These are phyloP conservation scores for Isaurus tuberculatus DNA, from an alignment of 92 coral and sea anemone species.

Conservation along the genomic window DNA sequence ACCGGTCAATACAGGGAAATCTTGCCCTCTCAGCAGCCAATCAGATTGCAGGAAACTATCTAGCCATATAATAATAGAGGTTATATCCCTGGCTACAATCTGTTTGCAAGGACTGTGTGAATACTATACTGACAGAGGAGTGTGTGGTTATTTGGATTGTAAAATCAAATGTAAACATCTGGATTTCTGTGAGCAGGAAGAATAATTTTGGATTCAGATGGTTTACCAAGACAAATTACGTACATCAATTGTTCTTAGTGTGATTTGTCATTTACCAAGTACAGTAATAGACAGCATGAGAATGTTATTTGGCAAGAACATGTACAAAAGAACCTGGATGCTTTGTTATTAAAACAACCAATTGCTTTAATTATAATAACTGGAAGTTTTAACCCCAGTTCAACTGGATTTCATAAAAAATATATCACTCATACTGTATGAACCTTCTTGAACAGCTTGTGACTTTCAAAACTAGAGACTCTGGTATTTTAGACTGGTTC, in stretches of 20 bases:
- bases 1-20: too few relatives aligned
- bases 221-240: slow-evolving; percentile 57
- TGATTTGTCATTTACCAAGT: slow-evolving; percentile 61
- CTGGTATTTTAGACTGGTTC: slow-evolving; percentile 58
- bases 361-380: slow-evolving; percentile 14
- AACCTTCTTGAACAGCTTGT: slow-evolving; percentile 63
- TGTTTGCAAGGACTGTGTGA: slow-evolving; percentile 56
- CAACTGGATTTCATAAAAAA: slow-evolving; percentile 52
- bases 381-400: slow-evolving; percentile 50
- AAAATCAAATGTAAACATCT: slow-evolving; percentile 54
- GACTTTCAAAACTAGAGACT: slow-evolving; percentile 61
- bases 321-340: slow-evolving; percentile 57
- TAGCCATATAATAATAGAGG: too few relatives aligned
- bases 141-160: slow-evolving; percentile 57
- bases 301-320: slow-evolving; percentile 60
- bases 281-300: slow-evolving; percentile 57
- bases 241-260: slow-evolving; percentile 61
- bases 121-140: slow-evolving; percentile 55
- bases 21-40: too few relatives aligned
- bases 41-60: too few relatives aligned
- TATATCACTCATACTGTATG: slow-evolving; percentile 25
- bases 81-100: slow-evolving; percentile 56
- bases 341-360: slow-evolving; percentile 45
- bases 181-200: slow-evolving; percentile 47
- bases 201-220: slow-evolving; percentile 52